Base-by-base conservation (phyloP, 2,113 vertebrate genomes). In the Ceyx margarethae region DNA sequence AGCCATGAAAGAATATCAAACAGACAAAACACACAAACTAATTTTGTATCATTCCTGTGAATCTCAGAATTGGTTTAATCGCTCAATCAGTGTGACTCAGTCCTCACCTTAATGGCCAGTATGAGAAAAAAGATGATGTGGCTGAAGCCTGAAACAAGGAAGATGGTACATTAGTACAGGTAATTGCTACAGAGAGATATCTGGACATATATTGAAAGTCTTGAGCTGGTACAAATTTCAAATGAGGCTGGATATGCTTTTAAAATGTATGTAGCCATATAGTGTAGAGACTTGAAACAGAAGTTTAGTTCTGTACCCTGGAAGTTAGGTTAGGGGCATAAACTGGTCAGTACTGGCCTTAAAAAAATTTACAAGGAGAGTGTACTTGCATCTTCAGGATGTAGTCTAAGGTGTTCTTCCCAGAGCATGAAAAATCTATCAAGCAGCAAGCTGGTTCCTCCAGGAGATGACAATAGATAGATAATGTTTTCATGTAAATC, bases 1-100 rank as follows among this genome's bases (percentile, higher is more conserved):
- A 64, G 5, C 5, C 15, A 17, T 43, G 21, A 90, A 77, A 77
- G 26, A 35, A 60, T 61, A 84, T 21, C 61, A 58, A 58, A 83
- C 3, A 46, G 81, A 43, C 8, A 64, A 79, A 83, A 13, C 0
- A 2, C 0, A 0, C n/a, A 83, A 67, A 53, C 4, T 28, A 62
- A 29, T 48, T 81, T 93, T 62, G 35, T 5, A 64, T 5, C 28
- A 48, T 6, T 83, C 23, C 13, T 40, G 9, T 57, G 20, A 84
- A 57, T 25, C 5, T 64, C 48, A 46, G 51, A 48, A 9, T 21
- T 67, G 8, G 17, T 51, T 29, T 66, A 50, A 74, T 53, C 15
- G 37, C 51, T 57, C 33, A 50, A 17, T 56, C 37, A 33, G 10
- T 5, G 6, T 51, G 43, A 74, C 37, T 54, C 64, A 90, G 6